Evolutionary conservation across 2,113 vertebrate genomes (phyloP).

Genomic region (Eretmochelys imbricata): DNA sequence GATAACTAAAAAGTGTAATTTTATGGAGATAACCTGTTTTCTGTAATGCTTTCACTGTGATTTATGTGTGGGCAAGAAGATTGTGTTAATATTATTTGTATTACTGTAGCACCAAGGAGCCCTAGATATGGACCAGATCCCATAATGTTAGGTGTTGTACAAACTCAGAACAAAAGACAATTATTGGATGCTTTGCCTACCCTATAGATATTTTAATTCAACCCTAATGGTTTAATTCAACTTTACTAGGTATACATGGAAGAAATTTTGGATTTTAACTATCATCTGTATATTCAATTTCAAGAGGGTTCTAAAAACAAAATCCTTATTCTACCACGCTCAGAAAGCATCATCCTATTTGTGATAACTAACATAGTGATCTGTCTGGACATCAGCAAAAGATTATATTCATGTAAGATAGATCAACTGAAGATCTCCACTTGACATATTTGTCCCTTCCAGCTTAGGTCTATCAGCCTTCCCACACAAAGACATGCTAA

Average conservation of each 20-base stretch:
- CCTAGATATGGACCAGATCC: background rate
- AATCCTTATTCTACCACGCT: background rate
- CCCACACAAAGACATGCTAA: slow-evolving; percentile 24
- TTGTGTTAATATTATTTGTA: background rate
- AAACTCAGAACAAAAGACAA: background rate
- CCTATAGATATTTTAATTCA: background rate
- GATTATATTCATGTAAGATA: background rate
- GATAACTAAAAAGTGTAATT: background rate
- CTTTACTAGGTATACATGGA: background rate
- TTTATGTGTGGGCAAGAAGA: background rate
- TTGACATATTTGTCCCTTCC: slow-evolving; percentile 56
- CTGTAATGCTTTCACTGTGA: background rate
- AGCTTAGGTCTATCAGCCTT: slow-evolving; percentile 52
- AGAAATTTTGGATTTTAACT: background rate
- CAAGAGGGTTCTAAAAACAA: background rate
- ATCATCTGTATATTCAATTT: background rate
- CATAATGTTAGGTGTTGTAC: too few species aligned
- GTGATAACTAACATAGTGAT: background rate
- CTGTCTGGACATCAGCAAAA: slow-evolving; percentile 10
- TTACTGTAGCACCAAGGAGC: background rate
- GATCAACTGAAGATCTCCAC: slow-evolving; percentile 20
- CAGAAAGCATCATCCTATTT: background rate
- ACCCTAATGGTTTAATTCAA: background rate
- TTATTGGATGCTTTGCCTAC: slow-evolving; percentile 18
- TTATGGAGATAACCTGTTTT: background rate